Evolutionary conservation across 2,113 vertebrate genomes (phyloP).

Genomic region (Falco punctatus): DNA sequence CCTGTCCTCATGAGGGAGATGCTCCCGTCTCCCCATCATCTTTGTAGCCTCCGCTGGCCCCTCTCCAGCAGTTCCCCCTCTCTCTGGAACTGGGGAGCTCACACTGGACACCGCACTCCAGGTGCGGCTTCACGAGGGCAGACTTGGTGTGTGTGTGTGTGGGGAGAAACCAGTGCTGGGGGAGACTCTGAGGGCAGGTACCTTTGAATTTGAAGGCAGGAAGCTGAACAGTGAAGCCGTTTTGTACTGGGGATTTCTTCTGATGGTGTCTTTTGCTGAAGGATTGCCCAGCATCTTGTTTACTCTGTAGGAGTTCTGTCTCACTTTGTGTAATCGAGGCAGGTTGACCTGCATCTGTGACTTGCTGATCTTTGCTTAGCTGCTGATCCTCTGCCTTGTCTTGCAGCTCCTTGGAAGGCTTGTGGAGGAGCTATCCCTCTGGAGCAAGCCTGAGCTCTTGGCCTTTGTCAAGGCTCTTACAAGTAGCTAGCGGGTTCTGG

Average conservation of each 20-base stretch:
- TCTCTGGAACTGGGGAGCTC: too few species aligned
- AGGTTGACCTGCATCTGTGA: neutral
- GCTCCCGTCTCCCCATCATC: too few species aligned
- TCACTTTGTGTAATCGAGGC: neutral
- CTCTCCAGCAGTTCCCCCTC: too few species aligned
- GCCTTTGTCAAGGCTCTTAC: neutral
- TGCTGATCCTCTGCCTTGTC: neutral
- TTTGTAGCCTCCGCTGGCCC: too few species aligned
- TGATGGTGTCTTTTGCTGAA: neutral
- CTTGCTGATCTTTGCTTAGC: neutral
- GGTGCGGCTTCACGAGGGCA: too few species aligned
- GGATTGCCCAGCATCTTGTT: neutral
- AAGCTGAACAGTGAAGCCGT: accelerated
- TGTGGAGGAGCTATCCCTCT: neutral
- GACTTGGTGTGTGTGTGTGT: too few species aligned
- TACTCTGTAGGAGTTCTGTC: neutral
- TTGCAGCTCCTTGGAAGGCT: neutral
- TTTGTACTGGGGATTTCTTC: neutral
- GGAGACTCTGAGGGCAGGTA: too few species aligned
- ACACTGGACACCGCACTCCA: too few species aligned
- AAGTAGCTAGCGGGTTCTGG: neutral
- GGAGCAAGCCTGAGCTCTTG: neutral
- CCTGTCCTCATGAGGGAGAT: too few species aligned
- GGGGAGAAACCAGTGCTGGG: too few species aligned
- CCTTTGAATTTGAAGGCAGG: neutral